Conservation (phyloP, 2,797 vertebrate species). For the Dicrostonyx torquatus region DNA sequence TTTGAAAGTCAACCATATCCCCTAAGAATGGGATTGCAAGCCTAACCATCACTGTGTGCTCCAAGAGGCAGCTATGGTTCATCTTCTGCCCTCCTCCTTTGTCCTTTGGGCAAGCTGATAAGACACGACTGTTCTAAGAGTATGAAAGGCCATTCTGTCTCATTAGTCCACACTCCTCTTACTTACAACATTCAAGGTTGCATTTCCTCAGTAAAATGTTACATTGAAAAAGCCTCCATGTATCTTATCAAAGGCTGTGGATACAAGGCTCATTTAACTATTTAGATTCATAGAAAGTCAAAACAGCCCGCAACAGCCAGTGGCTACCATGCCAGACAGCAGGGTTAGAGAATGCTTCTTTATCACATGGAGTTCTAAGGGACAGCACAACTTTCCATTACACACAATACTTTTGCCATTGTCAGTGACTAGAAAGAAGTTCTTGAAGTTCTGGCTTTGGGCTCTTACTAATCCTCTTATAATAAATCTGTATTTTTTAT, state of each 20-base stretch:
- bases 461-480: neutral
- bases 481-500: conserved; percentile 23
- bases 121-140: neutral
- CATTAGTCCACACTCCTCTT: neutral
- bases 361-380: neutral
- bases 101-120: neutral
- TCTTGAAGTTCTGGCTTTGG: neutral
- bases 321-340: neutral
- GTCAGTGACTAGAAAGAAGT: neutral
- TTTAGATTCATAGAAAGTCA: neutral
- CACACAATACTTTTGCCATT: neutral
- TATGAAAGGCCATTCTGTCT: neutral
- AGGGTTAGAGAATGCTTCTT: neutral
- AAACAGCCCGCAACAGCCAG: neutral
- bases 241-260: neutral
- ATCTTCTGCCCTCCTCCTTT: neutral
- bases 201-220: neutral
- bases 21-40: neutral
- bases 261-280: neutral
- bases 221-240: neutral
- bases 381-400: neutral
- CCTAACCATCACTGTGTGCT: neutral
- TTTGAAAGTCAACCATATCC: neutral
- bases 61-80: neutral
- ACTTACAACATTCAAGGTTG: neutral